Evolutionary conservation across 2,888 invertebrate species (phyloP).

Genomic region (Yponomeuta sedellus): DNA sequence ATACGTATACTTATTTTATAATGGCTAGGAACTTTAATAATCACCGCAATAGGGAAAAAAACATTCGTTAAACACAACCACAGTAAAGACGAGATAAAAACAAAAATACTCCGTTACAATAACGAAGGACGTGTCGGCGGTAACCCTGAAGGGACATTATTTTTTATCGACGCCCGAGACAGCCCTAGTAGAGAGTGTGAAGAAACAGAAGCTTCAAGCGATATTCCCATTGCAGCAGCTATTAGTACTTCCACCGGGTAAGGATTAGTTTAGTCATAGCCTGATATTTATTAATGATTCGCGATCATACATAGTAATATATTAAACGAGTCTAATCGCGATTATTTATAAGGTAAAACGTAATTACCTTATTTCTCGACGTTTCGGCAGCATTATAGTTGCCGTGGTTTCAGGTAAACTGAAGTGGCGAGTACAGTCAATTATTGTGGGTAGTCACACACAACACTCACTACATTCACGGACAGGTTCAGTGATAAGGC

Average conservation of each 20-base stretch:
- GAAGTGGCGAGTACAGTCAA: too few species aligned
- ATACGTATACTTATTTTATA: not conserved
- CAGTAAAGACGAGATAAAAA: constrained; percentile 1
- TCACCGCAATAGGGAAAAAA: not conserved
- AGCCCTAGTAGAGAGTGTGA: not conserved
- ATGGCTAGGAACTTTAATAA: not conserved
- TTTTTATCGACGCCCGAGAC: constrained; percentile 6
- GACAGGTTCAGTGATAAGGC: too few species aligned
- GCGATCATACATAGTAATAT: too few species aligned
- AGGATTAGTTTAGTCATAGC: too few species aligned
- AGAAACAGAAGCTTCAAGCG: not conserved
- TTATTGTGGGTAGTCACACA: too few species aligned
- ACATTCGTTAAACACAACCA: not conserved
- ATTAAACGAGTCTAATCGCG: too few species aligned
- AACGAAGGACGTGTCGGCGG: constrained; percentile 4
- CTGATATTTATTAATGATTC: too few species aligned
- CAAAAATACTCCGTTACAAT: constrained; percentile 8
- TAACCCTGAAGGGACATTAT: constrained; percentile 9
- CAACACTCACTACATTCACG: too few species aligned
- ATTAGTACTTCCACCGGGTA: not conserved
- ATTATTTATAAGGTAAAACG: too few species aligned
- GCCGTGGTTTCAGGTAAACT: too few species aligned
- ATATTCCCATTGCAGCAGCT: not conserved
- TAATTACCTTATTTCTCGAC: too few species aligned
- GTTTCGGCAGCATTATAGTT: too few species aligned